Evolutionary conservation across 2,888 invertebrate genomes (phyloP), one percentile per base, ranked within the genome.

Genomic region (Crematogaster levior): DNA sequence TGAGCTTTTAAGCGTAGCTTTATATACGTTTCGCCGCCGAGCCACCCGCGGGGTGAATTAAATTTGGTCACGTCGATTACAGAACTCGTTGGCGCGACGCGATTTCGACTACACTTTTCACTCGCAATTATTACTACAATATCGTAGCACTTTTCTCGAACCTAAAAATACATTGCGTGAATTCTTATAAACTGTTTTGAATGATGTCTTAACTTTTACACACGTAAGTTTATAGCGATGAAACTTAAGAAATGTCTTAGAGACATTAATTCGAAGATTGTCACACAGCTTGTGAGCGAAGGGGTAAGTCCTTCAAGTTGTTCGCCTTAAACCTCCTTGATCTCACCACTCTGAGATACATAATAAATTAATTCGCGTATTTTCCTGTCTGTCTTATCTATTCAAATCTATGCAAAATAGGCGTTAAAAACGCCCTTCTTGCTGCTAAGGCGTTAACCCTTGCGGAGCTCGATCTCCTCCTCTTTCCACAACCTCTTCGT

Each of bases 351-450:
- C 91, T 90, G 90, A 92, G 92, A 93, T 93, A 93, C 92, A 93
- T 93, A 93, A 94, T 94, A 94, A 94, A 94, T 94, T 94, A 94
- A 94, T 94, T 94, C 93, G 92, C 92, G 92, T 93, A 92, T 93
- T 93, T 92, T 92, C 91, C 90, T 89, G 92, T 90, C 90, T 90
- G 90, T 91, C 91, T 94, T 94, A 94, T 94, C 94, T 94, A 94
- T 94, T 94, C 93, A 94, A 94, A 94, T 94, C 94, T 94, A 94
- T 94, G 94, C 94, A 94, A 94, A 94, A 93, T 92, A 93, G 92
- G 92, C 92, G 93, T 93, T 94, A 93, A 93, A 79, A 94, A 94
- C 91, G 92, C 92, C 92, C 91, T 91, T 90, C 86, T 91, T 90
- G 88, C 90, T 88, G 84, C 87, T 86, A 89, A 91, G 91, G 91